phyloP scores from a whole-genome alignment of 2,888 invertebrate species.

The Drosophila vallismaia region DNA sequence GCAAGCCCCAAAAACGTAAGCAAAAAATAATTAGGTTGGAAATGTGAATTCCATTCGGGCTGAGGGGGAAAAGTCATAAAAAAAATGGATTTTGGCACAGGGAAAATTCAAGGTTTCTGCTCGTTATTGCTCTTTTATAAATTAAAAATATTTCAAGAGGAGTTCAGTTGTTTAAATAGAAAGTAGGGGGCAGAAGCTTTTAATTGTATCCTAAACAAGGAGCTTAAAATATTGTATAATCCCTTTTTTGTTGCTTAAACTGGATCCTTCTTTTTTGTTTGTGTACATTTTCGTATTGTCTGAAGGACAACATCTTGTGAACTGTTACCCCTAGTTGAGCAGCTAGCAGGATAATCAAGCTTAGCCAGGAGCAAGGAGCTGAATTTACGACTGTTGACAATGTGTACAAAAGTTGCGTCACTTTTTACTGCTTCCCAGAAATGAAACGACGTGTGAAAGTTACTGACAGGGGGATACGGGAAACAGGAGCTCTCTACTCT shows the following conservation, averaged over 20 bases:
- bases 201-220: no score
- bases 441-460: slow-evolving; percentile 70
- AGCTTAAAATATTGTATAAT: no score
- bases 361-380: slow-evolving; percentile 25
- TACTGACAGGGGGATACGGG: slow-evolving; percentile 31
- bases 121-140: background rate
- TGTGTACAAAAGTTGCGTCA: slow-evolving; percentile 73
- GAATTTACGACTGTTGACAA: slow-evolving; percentile 75
- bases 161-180: no score
- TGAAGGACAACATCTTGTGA: slow-evolving; percentile 15
- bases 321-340: slow-evolving; percentile 20
- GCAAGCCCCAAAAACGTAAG: background rate
- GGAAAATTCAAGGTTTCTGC: background rate
- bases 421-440: slow-evolving; percentile 52
- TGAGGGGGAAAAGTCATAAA: background rate
- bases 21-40: slow-evolving; percentile 21
- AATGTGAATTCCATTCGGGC: background rate
- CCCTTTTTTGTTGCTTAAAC: background rate
- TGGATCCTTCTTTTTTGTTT: background rate
- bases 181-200: no score
- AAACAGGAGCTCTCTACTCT: background rate
- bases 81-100: no score
- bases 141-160: no score
- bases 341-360: slow-evolving; percentile 61
- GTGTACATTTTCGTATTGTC: slow-evolving; percentile 13